phyloP scores from a whole-genome alignment of 2,113 vertebrate species.

The Pseudonaja textilis region DNA sequence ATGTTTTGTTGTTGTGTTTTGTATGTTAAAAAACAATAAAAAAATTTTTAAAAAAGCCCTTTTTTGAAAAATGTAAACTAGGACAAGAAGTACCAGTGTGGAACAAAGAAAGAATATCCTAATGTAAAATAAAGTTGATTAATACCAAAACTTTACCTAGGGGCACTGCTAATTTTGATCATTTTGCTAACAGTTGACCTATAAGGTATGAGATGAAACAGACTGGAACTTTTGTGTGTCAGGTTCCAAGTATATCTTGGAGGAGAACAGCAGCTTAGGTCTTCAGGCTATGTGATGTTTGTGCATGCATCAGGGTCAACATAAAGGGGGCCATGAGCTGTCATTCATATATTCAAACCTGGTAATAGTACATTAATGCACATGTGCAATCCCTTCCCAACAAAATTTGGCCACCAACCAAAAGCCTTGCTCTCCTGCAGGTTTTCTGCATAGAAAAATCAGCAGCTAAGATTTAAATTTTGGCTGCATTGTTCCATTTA shows the following conservation, averaged over 20 bases:
- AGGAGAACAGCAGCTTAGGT: too few species aligned
- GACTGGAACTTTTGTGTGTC: background rate
- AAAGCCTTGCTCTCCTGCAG: background rate
- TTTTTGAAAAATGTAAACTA: constrained; percentile 26
- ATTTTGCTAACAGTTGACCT: background rate
- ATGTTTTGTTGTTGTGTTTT: too few species aligned
- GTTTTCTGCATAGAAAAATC: background rate
- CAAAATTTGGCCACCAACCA: background rate
- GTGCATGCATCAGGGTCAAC: background rate
- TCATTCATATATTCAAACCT: background rate
- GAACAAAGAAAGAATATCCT: background rate
- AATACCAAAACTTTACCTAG: background rate
- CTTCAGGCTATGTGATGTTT: background rate
- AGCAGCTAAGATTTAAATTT: background rate
- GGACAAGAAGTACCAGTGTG: background rate
- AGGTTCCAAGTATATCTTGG: background rate
- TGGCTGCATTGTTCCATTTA: background rate
- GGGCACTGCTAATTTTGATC: background rate
- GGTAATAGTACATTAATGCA: background rate
- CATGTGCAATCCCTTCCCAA: background rate
- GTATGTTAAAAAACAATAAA: too few species aligned
- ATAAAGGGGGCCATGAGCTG: background rate
- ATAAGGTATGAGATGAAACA: background rate
- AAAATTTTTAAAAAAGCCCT: too few species aligned
- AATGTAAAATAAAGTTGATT: background rate